Evolutionary conservation across 1,140 invertebrate species (phyloP).

Genomic region (Aethina tumida): DNA sequence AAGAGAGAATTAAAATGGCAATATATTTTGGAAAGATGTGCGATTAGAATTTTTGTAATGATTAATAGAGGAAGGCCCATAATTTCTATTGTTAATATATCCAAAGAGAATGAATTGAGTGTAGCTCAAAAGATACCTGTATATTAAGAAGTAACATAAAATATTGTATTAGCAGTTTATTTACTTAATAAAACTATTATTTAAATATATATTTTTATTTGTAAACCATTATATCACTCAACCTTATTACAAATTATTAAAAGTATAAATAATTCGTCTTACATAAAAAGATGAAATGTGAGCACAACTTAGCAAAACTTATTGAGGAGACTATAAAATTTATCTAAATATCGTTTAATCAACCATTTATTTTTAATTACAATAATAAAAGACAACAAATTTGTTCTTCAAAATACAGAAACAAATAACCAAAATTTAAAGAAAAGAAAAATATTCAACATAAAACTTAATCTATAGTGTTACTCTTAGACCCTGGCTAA

Average conservation of each 20-base stretch:
- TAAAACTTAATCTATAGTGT: background rate
- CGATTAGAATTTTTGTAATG: too few species aligned
- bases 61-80: too few species aligned
- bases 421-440: slow-evolving; percentile 1
- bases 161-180: too few species aligned
- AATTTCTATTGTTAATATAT: too few species aligned
- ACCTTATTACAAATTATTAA: slow-evolving; percentile 15
- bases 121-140: too few species aligned
- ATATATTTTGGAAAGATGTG: too few species aligned
- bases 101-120: too few species aligned
- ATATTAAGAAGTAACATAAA: too few species aligned
- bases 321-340: background rate
- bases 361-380: background rate
- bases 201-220: slow-evolving; percentile 12
- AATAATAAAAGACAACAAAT: background rate
- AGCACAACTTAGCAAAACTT: too few species aligned
- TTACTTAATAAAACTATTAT: too few species aligned
- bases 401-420: slow-evolving; percentile 1
- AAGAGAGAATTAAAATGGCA: too few species aligned
- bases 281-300: background rate
- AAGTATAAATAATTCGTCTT: slow-evolving; percentile 13
- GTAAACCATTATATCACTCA: slow-evolving; percentile 16
- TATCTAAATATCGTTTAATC: background rate
- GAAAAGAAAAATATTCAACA: too few species aligned
- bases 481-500: background rate